Conservation (phyloP, 2,888 invertebrate species). For the Campoletis raptor region DNA sequence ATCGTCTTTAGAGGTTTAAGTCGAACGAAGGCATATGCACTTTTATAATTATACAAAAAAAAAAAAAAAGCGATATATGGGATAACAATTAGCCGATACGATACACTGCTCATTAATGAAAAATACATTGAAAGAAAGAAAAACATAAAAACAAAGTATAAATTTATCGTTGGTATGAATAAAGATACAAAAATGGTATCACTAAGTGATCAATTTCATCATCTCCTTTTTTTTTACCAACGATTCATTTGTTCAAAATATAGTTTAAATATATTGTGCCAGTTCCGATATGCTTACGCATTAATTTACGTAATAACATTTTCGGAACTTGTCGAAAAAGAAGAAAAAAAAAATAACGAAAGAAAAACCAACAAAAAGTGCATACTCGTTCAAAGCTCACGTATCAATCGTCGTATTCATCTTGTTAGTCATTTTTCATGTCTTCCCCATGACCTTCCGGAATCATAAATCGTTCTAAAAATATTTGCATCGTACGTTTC, state of each 20-base stretch:
- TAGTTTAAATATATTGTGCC: not conserved
- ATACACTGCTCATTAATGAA: conserved; percentile 38
- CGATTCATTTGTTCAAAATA: not conserved
- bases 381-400: conserved; percentile 18
- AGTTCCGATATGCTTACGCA: not conserved
- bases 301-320: not conserved
- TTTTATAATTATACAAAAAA: conserved; percentile 55
- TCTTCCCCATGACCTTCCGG: not conserved
- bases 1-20: conserved; percentile 62
- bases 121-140: conserved; percentile 1
- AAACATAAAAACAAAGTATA: not conserved
- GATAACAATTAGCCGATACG: conserved; percentile 26
- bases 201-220: not conserved
- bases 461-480: not conserved
- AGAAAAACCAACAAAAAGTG: not conserved
- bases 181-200: not conserved
- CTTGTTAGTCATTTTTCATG: conserved; percentile 4
- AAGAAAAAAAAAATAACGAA: not conserved
- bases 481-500: not conserved
- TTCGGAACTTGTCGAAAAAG: not conserved
- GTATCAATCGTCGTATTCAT: conserved; percentile 15
- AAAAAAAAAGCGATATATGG: conserved; percentile 31
- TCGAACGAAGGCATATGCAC: conserved; percentile 60
- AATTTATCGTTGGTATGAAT: not conserved
- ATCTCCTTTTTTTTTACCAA: not conserved